Evolutionary conservation across 2,888 invertebrate species (phyloP).

Genomic region (Cephus pulcher): DNA sequence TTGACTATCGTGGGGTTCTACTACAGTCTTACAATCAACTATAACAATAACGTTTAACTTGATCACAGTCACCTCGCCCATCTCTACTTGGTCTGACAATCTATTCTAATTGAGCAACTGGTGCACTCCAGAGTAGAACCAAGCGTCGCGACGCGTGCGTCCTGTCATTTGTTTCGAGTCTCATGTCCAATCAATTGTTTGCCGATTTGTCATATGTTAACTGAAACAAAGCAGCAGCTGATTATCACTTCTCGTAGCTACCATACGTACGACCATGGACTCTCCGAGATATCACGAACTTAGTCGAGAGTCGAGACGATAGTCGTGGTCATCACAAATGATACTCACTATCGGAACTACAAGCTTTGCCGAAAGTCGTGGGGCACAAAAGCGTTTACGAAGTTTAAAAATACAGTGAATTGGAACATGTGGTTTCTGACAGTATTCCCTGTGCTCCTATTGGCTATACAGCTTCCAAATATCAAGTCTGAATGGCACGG

Average conservation of each 20-base stretch:
- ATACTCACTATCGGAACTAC: background rate
- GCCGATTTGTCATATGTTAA: background rate
- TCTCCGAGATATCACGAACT: background rate
- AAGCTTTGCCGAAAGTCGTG: background rate
- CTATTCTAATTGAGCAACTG: background rate
- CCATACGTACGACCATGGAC: background rate
- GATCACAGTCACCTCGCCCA: background rate
- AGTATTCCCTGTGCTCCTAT: background rate
- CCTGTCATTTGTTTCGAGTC: background rate
- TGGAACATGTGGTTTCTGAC: background rate
- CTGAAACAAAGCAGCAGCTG: background rate
- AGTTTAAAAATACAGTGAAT: background rate
- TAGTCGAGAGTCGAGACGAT: background rate
- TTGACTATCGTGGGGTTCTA: no score
- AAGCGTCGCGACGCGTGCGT: background rate
- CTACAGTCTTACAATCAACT: background rate
- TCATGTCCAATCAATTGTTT: background rate
- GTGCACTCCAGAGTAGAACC: background rate
- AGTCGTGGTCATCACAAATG: background rate
- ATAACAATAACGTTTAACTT: background rate
- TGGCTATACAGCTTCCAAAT: conserved; percentile 4
- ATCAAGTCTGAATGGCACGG: conserved; percentile 41
- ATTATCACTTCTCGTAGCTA: background rate
- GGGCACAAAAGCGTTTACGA: background rate
- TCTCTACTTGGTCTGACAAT: background rate